Percentiles rank a stretch among this genome's conserved stretches.
phyloP scores from a whole-genome alignment of 2,888 invertebrate genomes.

The Willowsia nigromaculata region DNA sequence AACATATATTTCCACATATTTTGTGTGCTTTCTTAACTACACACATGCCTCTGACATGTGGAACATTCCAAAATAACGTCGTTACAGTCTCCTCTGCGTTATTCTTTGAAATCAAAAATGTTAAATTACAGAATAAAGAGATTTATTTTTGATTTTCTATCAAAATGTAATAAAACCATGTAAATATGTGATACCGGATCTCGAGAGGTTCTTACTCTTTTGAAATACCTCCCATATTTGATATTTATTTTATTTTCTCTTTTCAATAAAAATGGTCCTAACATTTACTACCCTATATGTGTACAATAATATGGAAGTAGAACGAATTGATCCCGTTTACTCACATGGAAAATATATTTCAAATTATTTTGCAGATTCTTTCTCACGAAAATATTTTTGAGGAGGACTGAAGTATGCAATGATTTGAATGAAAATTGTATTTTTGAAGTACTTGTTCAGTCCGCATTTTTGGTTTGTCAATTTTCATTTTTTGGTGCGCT shows the following conservation, averaged over 20 bases:
- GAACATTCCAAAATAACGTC: not conserved
- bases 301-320: not conserved
- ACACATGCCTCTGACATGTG: not conserved
- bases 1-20: not conserved
- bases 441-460: not conserved
- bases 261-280: not conserved
- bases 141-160: slow-evolving; percentile 40
- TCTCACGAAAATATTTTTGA: not conserved
- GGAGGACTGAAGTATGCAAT: not conserved
- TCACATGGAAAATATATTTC: not conserved
- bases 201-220: not conserved
- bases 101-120: slow-evolving; percentile 15
- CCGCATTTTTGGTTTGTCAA: not conserved
- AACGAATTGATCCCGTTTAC: not conserved
- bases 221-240: not conserved
- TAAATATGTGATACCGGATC: not conserved
- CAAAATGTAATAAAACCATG: slow-evolving; percentile 35
- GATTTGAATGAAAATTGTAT: not conserved
- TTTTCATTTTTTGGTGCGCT: slow-evolving; percentile 18
- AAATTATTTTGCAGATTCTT: not conserved
- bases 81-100: not conserved
- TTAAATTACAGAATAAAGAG: slow-evolving; percentile 42
- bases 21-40: not conserved
- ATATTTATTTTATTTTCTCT: not conserved
- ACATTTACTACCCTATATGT: too few relatives aligned